phyloP scores from a whole-genome alignment of 2,888 invertebrate species.

The Drosophila eohydei region DNA sequence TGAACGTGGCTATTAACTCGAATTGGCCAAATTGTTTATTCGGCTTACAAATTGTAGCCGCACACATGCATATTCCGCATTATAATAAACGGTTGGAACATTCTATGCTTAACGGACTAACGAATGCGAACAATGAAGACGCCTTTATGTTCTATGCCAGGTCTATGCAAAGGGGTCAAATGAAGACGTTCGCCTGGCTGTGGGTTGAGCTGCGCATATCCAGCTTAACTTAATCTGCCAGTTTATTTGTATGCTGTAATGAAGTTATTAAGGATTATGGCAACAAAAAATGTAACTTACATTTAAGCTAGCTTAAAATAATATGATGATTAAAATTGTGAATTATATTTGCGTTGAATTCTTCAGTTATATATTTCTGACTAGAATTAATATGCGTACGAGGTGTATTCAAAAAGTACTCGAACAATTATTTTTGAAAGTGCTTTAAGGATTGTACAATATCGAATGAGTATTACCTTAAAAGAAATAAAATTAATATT shows the following conservation, averaged over 20 bases:
- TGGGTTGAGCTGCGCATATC: slow-evolving; percentile 3
- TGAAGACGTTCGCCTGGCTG: not conserved
- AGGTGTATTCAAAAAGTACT: too few relatives aligned
- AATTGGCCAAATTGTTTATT: slow-evolving; percentile 72
- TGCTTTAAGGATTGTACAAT: too few relatives aligned
- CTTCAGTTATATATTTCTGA: not conserved
- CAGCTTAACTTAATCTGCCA: not conserved
- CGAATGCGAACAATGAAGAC: slow-evolving; percentile 2
- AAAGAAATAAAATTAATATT: too few relatives aligned
- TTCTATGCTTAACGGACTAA: slow-evolving; percentile 10
- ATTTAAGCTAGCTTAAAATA: not conserved
- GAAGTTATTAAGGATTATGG: not conserved
- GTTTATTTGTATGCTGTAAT: not conserved
- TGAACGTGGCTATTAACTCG: slow-evolving; percentile 35
- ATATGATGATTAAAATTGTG: not conserved
- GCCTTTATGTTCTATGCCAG: not conserved
- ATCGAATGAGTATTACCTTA: too few relatives aligned
- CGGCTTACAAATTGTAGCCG: slow-evolving; percentile 30
- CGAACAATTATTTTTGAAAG: too few relatives aligned
- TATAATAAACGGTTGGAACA: slow-evolving; percentile 24
- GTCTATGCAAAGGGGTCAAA: slow-evolving; percentile 5
- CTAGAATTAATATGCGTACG: not conserved
- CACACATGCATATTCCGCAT: slow-evolving; percentile 40
- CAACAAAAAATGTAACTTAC: not conserved
- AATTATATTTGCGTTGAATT: not conserved